Evolutionary conservation across 1,140 invertebrate genomes (phyloP).

Genomic region (Uloborus diversus): DNA sequence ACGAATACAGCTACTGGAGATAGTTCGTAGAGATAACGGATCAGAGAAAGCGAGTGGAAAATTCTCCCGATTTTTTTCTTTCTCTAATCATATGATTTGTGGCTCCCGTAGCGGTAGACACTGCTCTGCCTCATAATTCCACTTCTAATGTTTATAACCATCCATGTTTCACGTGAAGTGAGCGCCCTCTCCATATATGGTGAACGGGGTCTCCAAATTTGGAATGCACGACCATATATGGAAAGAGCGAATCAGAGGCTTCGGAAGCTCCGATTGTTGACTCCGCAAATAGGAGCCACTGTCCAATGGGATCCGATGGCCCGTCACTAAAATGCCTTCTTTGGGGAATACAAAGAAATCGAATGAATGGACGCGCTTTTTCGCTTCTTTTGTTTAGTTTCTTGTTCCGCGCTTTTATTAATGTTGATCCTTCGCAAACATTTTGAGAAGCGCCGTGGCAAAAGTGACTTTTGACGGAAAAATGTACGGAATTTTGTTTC

Average conservation of each 20-base stretch:
- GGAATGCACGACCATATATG: constrained; percentile 65
- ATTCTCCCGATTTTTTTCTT: background rate
- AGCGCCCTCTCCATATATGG: constrained; percentile 62
- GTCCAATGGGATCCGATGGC: constrained; percentile 19
- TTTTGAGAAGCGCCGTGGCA: background rate
- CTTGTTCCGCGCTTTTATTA: background rate
- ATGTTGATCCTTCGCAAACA: background rate
- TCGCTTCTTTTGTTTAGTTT: no score
- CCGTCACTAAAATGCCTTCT: constrained; percentile 40
- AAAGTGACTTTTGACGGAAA: background rate
- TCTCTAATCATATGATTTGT: background rate
- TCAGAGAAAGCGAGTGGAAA: background rate
- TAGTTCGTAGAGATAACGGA: constrained; percentile 38
- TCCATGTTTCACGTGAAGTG: constrained; percentile 29
- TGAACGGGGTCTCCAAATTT: constrained; percentile 63
- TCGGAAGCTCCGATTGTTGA: constrained; percentile 14
- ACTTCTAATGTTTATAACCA: constrained; percentile 28
- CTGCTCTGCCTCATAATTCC: background rate
- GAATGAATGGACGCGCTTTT: background rate
- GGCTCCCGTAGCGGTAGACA: background rate
- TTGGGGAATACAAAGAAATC: constrained; percentile 15
- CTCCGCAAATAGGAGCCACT: constrained; percentile 3
- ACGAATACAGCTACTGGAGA: constrained; percentile 42
- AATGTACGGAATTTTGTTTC: background rate
- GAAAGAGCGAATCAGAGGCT: constrained; percentile 55